Evolutionary conservation across 2,888 invertebrate species (phyloP).

Genomic region (Meganola albula): DNA sequence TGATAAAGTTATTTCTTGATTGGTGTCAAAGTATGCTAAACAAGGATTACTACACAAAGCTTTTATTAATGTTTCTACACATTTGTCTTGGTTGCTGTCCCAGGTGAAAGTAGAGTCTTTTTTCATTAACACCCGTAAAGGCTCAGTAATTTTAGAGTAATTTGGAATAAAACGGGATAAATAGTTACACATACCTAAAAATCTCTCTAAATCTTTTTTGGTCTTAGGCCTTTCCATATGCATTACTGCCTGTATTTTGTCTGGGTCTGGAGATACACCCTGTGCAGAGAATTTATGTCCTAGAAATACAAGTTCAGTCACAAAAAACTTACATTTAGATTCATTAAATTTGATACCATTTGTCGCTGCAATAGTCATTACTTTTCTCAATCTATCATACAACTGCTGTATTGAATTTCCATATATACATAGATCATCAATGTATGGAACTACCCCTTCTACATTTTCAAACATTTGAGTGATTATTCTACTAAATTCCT

Average conservation of each 20-base stretch:
- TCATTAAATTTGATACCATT: neutral
- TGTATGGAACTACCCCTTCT: neutral
- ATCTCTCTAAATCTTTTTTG: neutral
- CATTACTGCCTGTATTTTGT: neutral
- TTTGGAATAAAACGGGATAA: neutral
- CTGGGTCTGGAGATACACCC: neutral
- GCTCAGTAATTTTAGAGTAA: neutral
- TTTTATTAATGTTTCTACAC: neutral
- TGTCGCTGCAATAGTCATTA: neutral
- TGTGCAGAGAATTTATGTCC: neutral
- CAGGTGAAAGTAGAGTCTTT: neutral
- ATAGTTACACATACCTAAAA: slow-evolving; percentile 1
- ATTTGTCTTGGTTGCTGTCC: neutral
- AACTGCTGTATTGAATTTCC: neutral
- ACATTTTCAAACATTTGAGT: neutral
- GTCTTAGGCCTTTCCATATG: neutral
- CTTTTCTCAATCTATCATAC: neutral
- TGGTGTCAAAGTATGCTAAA: too few relatives aligned
- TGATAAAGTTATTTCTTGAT: too few relatives aligned
- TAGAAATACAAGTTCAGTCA: neutral
- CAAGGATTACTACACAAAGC: neutral
- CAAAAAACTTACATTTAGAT: neutral
- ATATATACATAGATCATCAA: neutral
- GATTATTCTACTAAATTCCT: neutral
- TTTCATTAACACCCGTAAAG: neutral